Evolutionary conservation across 1,140 invertebrate genomes (phyloP), one percentile per base, ranked within the genome.

Genomic region (Cyrtorhinus lividipennis): DNA sequence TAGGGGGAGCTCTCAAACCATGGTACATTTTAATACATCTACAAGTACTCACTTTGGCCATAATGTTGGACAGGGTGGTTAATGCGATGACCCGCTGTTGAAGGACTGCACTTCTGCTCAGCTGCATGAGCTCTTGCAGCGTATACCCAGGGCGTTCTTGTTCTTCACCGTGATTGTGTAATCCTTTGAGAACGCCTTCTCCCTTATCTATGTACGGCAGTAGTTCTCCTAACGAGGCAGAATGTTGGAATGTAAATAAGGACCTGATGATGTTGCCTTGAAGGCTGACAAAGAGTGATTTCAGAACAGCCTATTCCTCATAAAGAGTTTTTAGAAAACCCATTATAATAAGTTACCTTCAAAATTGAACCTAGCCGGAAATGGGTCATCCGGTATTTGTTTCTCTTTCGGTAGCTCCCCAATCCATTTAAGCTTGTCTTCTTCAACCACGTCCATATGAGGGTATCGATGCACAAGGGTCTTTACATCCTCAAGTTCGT

Each of bases 111-210:
- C 77, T 86, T 74, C 76, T 83, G 79, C 70, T 76, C 1, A 95
- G 72, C 66, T 87, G 83, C 69, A 93, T 82, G 0, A 96, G 73
- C 76, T 96, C 92, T 67, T 87, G 85, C 1, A 96, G 70, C 1
- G 87, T 85, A 71, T 95, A 96, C 0, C 92, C 92, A 18, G 92
- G 85, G 69, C 91, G 80, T 68, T 91, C 85, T 23, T 90, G 86
- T 74, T 96, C 92, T 68, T 92, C 86, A 1, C 91, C 92, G 73
- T 96, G 92, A 74, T 95, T 88, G 76, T 92, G 90, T 3, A 96
- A 76, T 56, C 83, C 84, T 61, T 81, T 71, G 26, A 81, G 79
- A 20, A 81, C 75, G 66, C 75, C 77, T 70, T 75, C 74, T 71
- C 74, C 78, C 65, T 86, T 81, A 46, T 83, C 78, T 18, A 79